Evolutionary conservation across 2,888 invertebrate species (phyloP).

Genomic region (Operophtera brumata): DNA sequence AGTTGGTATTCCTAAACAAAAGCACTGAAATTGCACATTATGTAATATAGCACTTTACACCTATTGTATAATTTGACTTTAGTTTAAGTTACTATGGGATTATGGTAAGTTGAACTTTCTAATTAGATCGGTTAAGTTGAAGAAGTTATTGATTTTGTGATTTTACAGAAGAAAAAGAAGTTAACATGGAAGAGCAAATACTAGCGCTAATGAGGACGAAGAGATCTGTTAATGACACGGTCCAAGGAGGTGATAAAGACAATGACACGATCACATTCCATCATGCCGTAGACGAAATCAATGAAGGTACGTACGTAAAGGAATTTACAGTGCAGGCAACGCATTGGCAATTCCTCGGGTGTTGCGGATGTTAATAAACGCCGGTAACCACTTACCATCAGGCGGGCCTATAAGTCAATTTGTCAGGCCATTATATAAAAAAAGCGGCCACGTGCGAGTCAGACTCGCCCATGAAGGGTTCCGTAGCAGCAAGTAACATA

Average conservation of each 20-base stretch:
- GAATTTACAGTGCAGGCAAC: not conserved
- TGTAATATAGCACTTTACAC: conserved; percentile 55
- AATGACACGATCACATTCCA: conserved; percentile 56
- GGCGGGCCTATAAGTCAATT: not conserved
- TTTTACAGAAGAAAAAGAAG: conserved; percentile 32
- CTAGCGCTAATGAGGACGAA: conserved; percentile 38
- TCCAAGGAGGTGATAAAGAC: conserved; percentile 16
- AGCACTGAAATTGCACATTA: conserved; percentile 43
- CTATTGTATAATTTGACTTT: conserved; percentile 23
- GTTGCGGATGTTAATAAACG: too few species aligned
- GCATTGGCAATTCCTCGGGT: not conserved
- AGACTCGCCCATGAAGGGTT: too few species aligned
- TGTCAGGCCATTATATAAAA: not conserved
- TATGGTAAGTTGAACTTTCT: conserved; percentile 20
- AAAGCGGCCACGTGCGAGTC: too few species aligned
- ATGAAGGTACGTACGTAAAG: conserved; percentile 55
- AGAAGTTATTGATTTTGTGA: not conserved
- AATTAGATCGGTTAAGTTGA: not conserved
- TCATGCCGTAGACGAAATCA: conserved; percentile 59
- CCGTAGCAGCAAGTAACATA: too few species aligned
- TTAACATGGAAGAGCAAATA: conserved; percentile 34
- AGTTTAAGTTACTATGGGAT: conserved; percentile 3
- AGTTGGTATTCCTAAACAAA: conserved; percentile 51
- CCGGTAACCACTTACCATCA: too few species aligned
- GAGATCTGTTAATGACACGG: conserved; percentile 47